A percentile compares a stretch with the other conserved stretches of the same genome.
phyloP scores from a whole-genome alignment of 2,113 vertebrate genomes.

The Neofelis nebulosa region DNA sequence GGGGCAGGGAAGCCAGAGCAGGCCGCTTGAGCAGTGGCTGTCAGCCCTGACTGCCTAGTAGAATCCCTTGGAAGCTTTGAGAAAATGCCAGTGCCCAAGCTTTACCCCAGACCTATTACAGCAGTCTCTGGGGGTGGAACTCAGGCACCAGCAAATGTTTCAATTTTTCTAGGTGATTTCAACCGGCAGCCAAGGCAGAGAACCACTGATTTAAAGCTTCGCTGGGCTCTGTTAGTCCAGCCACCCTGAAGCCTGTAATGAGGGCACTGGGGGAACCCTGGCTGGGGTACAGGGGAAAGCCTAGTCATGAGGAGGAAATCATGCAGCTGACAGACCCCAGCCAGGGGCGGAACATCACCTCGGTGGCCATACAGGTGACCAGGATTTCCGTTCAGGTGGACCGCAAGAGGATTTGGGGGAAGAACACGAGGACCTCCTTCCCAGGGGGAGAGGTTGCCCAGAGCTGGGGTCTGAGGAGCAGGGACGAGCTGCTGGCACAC shows the following conservation, averaged over 20 bases:
- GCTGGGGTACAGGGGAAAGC: neutral
- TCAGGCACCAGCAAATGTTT: neutral
- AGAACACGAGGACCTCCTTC: neutral
- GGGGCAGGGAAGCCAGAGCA: neutral
- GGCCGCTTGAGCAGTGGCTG: neutral
- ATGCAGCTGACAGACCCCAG: neutral
- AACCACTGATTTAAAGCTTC: neutral
- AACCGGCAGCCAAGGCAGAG: neutral
- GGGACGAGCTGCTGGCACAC: neutral
- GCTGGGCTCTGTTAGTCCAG: neutral
- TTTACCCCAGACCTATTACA: neutral
- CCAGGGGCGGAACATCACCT: neutral
- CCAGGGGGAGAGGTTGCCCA: neutral
- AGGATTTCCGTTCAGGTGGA: neutral
- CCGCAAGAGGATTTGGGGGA: neutral
- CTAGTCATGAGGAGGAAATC: neutral
- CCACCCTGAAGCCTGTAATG: fast-evolving
- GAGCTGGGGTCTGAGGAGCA: neutral
- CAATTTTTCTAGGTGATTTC: neutral
- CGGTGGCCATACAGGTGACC: neutral
- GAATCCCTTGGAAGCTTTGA: neutral
- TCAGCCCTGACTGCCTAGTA: neutral
- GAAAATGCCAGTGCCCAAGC: neutral
- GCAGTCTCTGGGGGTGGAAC: neutral
- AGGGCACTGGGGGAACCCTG: neutral